Percentiles rank a stretch among this genome's conserved stretches.
These are phyloP conservation scores for Drosophila tani DNA, from an alignment of 1,140 invertebrate species.

Conservation along the genomic window DNA sequence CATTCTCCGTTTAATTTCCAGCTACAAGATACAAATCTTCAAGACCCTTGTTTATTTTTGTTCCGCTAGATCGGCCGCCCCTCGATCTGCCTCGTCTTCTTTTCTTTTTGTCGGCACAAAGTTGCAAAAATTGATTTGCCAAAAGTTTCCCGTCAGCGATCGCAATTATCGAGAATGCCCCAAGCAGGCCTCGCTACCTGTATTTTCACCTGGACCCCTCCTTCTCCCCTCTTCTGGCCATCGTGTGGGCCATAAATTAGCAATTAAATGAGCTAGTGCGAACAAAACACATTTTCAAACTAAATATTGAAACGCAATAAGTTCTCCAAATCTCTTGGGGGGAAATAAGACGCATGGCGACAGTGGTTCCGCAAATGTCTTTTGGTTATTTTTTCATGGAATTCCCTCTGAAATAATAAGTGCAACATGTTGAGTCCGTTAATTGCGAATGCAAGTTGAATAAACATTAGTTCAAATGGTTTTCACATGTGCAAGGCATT, in stretches of 20 bases:
- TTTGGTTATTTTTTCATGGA: neutral
- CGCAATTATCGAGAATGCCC: slow-evolving; percentile 74
- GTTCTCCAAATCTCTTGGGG: slow-evolving; percentile 43
- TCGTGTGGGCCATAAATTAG: slow-evolving; percentile 68
- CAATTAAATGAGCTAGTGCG: slow-evolving; percentile 80
- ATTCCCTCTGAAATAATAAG: slow-evolving; percentile 10
- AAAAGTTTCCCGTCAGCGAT: slow-evolving; percentile 58
- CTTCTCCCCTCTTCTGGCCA: too few species aligned
- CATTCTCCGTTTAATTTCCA: slow-evolving; percentile 15
- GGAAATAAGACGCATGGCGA: slow-evolving; percentile 14
- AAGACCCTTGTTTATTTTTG: slow-evolving; percentile 62
- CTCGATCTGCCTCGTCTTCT: neutral
- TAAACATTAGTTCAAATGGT: slow-evolving; percentile 8
- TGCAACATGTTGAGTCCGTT: neutral
- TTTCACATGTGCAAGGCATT: neutral
- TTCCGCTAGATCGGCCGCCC: slow-evolving; percentile 12
- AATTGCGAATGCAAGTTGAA: neutral
- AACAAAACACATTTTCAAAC: slow-evolving; percentile 68
- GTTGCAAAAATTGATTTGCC: slow-evolving; percentile 74
- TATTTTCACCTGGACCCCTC: slow-evolving; percentile 15
- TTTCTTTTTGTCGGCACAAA: slow-evolving; percentile 52
- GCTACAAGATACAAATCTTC: slow-evolving; percentile 27
- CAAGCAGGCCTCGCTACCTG: slow-evolving; percentile 38
- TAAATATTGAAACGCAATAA: slow-evolving; percentile 83
- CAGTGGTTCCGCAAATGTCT: slow-evolving; percentile 27